phyloP scores from a whole-genome alignment of 1,140 invertebrate species.

The Orchesella cincta region DNA sequence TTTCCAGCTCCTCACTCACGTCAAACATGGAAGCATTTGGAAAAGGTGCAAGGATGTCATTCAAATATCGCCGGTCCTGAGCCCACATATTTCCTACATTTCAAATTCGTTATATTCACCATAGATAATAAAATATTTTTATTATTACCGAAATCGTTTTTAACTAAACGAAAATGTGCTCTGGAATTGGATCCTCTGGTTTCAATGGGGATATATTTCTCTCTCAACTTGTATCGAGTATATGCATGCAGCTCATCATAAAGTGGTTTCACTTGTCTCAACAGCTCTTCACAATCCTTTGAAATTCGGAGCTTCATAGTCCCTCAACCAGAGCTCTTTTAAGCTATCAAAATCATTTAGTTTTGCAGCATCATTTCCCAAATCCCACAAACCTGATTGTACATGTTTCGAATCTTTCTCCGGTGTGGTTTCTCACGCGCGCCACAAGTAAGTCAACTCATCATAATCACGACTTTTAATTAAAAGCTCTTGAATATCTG shows the following conservation, averaged over 20 bases:
- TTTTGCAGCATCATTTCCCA: constrained; percentile 66
- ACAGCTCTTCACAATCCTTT: constrained; percentile 76
- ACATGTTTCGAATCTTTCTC: constrained; percentile 75
- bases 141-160: too few relatives aligned
- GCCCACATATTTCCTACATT: constrained; percentile 88
- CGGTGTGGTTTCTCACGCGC: constrained; percentile 63
- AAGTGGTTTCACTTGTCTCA: constrained; percentile 80
- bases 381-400: constrained; percentile 67
- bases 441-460: constrained; percentile 65
- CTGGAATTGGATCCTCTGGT: constrained; percentile 85
- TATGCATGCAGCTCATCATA: constrained; percentile 89
- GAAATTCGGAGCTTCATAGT: constrained; percentile 74
- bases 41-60: constrained; percentile 51
- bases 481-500: constrained; percentile 55
- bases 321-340: constrained; percentile 68
- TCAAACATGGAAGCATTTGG: constrained; percentile 51
- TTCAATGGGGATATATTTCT: constrained; percentile 60
- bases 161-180: constrained; percentile 85
- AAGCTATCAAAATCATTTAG: constrained; percentile 55
- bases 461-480: constrained; percentile 57
- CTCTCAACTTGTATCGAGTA: constrained; percentile 76
- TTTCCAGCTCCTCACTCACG: constrained; percentile 50
- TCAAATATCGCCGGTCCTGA: constrained; percentile 70
- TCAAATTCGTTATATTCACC: too few relatives aligned
- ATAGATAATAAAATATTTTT: too few relatives aligned